Base-by-base conservation (phyloP, 2,888 invertebrate species). In the Zhuqinia jingwanae region DNA sequence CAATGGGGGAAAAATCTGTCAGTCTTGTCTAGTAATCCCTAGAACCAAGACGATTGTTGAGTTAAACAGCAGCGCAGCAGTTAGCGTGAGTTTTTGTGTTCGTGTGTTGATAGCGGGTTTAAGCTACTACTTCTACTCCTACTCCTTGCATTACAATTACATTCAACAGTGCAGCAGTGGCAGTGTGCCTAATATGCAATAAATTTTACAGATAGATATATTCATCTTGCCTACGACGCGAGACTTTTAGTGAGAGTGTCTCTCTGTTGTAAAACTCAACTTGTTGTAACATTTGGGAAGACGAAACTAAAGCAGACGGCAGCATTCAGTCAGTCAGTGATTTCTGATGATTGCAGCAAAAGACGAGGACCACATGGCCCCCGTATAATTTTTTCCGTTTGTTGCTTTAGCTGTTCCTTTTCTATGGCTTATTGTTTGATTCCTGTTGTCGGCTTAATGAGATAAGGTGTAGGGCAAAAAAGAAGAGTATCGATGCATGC, bases 331-430 rank as follows among this genome's bases (percentile, higher is more conserved):
- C 30, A 47, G 80, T 58, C 42, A 68, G 42, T 70, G 70, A 70
- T 81, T 82, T 82, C 60, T 36, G n/a, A n/a, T n/a, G 60, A 79
- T 79, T 85, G 73, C 58, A 30, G 63, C 8, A 77, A n/a, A 20
- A 70, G 84, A 79, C 85, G 79, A 85, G 79, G 80, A 85, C 85
- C 85, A 85, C 80, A 85, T 85, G 85, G 85, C 79, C 75, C 79
- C 76, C 25, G 70, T 45, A n/a, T n/a, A n/a, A n/a, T n/a, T 68
- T 65, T 79, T 79, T 79, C 63, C 78, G 79, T 85, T 36, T 79
- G 42, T 30, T 56, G 1, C 22, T 50, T 65, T 36, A 56, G 42
- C 36, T 58, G 60, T 75, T 78, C 63, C 20, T 36, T 78, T 68
- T 65, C 17, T 22, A 53, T 5, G n/a, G 68, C 27, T 79, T 81